phyloP scores from a whole-genome alignment of 2,113 vertebrate species.

The Struthidea cinerea region DNA sequence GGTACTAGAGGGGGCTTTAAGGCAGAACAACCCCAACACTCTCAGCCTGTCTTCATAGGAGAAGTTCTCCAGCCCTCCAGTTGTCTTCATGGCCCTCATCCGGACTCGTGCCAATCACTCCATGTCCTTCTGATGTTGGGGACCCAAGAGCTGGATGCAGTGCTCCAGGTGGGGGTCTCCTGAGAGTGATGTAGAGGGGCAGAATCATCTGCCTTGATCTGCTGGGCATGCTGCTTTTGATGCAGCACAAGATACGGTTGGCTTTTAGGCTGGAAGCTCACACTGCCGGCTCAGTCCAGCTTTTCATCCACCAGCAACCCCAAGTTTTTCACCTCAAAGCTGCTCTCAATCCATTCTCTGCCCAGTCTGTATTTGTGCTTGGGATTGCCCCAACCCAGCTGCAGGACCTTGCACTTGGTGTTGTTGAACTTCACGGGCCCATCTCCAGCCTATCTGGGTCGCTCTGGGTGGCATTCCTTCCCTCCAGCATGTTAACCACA shows the following conservation, averaged over 20 bases:
- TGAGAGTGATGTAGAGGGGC: neutral
- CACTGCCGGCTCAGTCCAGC: neutral
- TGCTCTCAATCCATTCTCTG: neutral
- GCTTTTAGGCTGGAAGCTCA: neutral
- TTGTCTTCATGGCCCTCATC: neutral
- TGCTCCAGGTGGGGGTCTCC: neutral
- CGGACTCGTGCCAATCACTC: neutral
- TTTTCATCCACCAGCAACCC: neutral
- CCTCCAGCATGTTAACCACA: fast-evolving
- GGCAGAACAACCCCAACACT: neutral
- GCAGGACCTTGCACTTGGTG: neutral
- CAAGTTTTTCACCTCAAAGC: neutral
- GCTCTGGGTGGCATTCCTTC: neutral
- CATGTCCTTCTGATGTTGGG: neutral
- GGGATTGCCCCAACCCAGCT: neutral
- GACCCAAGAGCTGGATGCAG: neutral
- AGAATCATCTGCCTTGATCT: neutral
- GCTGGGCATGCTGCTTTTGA: fast-evolving
- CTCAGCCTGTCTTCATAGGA: neutral
- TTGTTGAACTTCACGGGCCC: neutral
- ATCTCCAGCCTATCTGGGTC: neutral
- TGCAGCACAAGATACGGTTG: neutral
- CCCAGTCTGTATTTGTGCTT: neutral
- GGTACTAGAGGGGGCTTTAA: neutral
- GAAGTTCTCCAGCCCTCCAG: neutral